These are phyloP conservation scores for Brenthis ino DNA, from an alignment of 2,888 invertebrate genomes.

Conservation along the genomic window DNA sequence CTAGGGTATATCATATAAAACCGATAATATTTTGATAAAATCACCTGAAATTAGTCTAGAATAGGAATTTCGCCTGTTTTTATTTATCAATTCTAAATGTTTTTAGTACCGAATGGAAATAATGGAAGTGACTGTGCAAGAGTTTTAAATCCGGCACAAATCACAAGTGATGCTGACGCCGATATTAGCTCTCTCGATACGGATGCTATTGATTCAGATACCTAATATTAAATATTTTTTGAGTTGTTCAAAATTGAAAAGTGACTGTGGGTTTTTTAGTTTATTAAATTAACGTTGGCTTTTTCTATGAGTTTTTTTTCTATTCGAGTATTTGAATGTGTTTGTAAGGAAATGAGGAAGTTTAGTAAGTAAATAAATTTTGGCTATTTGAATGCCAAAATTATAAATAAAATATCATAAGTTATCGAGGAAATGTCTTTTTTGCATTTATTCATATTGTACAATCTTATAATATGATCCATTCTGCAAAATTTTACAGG, in stretches of 20 bases:
- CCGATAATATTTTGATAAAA: no score
- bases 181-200: constrained; percentile 72
- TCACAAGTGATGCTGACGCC: constrained; percentile 63
- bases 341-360: background rate
- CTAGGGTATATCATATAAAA: no score
- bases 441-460: constrained; percentile 83
- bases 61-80: background rate
- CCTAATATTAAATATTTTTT: constrained; percentile 38
- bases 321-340: background rate
- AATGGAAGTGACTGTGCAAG: constrained; percentile 18
- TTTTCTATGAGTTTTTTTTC: background rate
- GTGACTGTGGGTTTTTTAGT: background rate
- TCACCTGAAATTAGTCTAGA: background rate
- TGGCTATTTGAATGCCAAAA: background rate
- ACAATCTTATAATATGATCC: constrained; percentile 82
- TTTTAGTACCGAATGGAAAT: constrained; percentile 30
- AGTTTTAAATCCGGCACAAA: constrained; percentile 18
- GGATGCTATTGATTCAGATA: constrained; percentile 63
- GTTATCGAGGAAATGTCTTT: constrained; percentile 79
- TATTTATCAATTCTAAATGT: background rate
- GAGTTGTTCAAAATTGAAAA: constrained; percentile 9
- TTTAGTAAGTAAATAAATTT: background rate
- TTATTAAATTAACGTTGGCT: constrained; percentile 26
- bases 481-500: constrained; percentile 83
- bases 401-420: constrained; percentile 37